Conservation (phyloP, 2,113 vertebrate species). For the Tringa solitaria region DNA sequence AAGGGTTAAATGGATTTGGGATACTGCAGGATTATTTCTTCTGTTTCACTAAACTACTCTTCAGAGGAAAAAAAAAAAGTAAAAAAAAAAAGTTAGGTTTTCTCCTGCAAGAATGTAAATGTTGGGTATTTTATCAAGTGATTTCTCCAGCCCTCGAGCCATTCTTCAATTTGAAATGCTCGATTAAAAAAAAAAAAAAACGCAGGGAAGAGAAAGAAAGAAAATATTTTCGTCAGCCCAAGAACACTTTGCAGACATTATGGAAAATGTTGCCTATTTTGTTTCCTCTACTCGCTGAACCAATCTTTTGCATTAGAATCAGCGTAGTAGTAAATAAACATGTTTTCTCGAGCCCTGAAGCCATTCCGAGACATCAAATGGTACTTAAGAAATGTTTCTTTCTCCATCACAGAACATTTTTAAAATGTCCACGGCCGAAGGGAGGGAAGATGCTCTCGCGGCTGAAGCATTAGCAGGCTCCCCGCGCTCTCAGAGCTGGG, state of each 20-base stretch:
- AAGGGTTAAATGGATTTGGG: not conserved
- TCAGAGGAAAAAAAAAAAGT: not conserved
- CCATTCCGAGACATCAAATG: constrained; percentile 43
- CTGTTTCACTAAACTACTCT: not conserved
- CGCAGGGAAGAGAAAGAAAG: constrained; percentile 5
- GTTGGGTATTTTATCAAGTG: constrained; percentile 15
- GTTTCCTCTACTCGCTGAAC: constrained; percentile 42
- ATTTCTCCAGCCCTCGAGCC: constrained; percentile 36
- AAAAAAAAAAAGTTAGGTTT: not conserved
- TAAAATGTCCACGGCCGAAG: not conserved
- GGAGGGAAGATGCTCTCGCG: not conserved
- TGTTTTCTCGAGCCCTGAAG: constrained; percentile 47
- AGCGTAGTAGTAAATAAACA: constrained; percentile 61
- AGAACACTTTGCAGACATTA: constrained; percentile 56
- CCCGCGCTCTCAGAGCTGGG: not conserved
- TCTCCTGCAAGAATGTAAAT: constrained; percentile 5
- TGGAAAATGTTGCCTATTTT: constrained; percentile 50
- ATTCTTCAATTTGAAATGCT: constrained; percentile 58
- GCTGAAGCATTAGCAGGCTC: not conserved
- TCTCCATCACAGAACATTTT: constrained; percentile 38
- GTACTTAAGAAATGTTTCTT: constrained; percentile 62
- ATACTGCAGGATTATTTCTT: not conserved
- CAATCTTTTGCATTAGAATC: constrained; percentile 52
- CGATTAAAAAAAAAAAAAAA: constrained; percentile 18
- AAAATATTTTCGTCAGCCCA: constrained; percentile 43